Evolutionary conservation across 2,797 vertebrate genomes (phyloP).

Genomic region (Oreochromis grahami): DNA sequence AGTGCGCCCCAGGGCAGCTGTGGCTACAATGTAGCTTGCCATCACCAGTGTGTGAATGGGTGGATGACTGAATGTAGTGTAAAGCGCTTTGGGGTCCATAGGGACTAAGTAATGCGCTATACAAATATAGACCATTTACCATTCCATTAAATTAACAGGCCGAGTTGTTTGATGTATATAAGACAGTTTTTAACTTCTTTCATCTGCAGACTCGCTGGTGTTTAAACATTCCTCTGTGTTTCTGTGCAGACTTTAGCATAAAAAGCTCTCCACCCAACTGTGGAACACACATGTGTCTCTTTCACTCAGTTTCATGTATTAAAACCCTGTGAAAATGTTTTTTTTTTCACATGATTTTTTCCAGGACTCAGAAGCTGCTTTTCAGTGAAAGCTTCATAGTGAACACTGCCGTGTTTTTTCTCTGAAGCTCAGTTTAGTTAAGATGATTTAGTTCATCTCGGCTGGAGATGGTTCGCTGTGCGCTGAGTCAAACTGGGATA

Average conservation of each 20-base stretch:
- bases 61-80: too few species aligned
- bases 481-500: not conserved
- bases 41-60: too few species aligned
- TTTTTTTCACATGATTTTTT: not conserved
- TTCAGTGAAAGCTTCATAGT: not conserved
- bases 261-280: not conserved
- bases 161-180: not conserved
- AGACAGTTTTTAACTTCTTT: not conserved
- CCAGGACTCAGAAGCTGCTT: not conserved
- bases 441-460: not conserved
- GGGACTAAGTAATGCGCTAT: too few species aligned
- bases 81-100: too few species aligned
- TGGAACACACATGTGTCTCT: not conserved
- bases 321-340: not conserved
- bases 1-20: too few species aligned
- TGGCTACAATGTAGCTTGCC: too few species aligned
- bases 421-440: not conserved
- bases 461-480: not conserved
- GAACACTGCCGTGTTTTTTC: not conserved
- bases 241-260: not conserved
- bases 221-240: not conserved
- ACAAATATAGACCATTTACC: not conserved
- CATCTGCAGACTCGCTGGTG: not conserved
- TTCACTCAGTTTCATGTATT: not conserved
- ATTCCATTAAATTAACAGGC: not conserved